Base-by-base conservation (phyloP, 2,888 invertebrate species). In the Malacosoma neustria region DNA sequence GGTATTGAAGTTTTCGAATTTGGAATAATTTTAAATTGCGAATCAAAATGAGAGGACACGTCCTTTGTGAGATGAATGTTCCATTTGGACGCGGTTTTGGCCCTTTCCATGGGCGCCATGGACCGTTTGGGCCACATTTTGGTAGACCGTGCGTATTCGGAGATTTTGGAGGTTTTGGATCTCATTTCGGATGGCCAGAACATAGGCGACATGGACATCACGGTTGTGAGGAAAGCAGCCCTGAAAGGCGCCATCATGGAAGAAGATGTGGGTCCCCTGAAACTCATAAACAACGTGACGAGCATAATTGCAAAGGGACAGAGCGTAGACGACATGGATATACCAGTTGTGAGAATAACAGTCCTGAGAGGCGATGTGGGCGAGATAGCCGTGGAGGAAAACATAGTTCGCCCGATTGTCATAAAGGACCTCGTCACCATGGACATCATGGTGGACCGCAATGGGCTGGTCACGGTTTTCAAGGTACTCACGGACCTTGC, bases 391-490 rank as follows among this genome's bases (percentile, higher is more conserved):
- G n/a, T n/a, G 5, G 3, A 22, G n/a, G n/a, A n/a, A n/a, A n/a
- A n/a, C n/a, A n/a, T n/a, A n/a, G n/a, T n/a, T n/a, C n/a, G n/a
- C n/a, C n/a, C n/a, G 7, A 4, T 7, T 9, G 9, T 22, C 22
- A 22, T 22, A 22, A 9, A 22, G 22, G 22, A 22, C 22, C 22
- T 22, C 22, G 35, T 5, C 38, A 36, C 9, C 40, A 42, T 32
- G 38, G 36, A 2, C 37, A 34, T 30, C 40, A 40, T 30, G 36
- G 33, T 11, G 43, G 44, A n/a, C 37, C 37, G 13, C 42, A 35
- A 4, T 22, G 22, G 22, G 22, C 6, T 7, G 22, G 22, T 7
- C 7, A 7, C 6, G 7, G 22, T 22, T 22, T 2, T 22, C 22
- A 7, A 22, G 22, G 22, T 22, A 1, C 22, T 2, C 22, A 22